Conservation (phyloP, 2,888 invertebrate genomes). For the Timema cristinae region DNA sequence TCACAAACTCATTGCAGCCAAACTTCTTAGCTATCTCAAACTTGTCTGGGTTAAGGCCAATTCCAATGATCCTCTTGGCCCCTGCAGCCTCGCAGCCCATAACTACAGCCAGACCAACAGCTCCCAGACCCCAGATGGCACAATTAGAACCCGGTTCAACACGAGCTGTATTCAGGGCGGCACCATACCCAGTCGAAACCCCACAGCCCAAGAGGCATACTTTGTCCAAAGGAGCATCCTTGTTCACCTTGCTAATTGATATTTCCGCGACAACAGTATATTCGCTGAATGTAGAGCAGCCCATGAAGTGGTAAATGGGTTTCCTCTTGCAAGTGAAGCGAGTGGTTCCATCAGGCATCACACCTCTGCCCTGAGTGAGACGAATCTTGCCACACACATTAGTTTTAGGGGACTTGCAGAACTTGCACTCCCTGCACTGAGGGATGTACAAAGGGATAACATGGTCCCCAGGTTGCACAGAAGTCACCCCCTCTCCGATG, state of each 20-base stretch:
- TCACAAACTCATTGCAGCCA: conserved; percentile 92
- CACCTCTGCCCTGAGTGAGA: conserved; percentile 76
- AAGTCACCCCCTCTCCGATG: conserved; percentile 86
- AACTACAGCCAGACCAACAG: conserved; percentile 86
- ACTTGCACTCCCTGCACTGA: conserved; percentile 95
- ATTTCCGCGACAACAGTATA: conserved; percentile 94
- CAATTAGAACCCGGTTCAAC: conserved; percentile 83
- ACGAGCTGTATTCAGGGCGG: conserved; percentile 87
- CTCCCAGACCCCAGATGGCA: conserved; percentile 91
- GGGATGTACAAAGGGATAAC: conserved; percentile 97
- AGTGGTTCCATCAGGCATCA: conserved; percentile 88
- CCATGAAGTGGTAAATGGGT: conserved; percentile 87
- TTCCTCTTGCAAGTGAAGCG: conserved; percentile 81
- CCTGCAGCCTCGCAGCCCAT: conserved; percentile 83
- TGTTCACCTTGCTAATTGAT: conserved; percentile 85
- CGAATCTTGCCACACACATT: conserved; percentile 95
- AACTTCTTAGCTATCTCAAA: conserved; percentile 78
- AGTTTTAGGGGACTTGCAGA: conserved; percentile 91
- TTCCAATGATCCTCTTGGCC: conserved; percentile 80
- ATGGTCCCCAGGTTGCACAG: conserved; percentile 84
- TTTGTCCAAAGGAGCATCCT: conserved; percentile 79
- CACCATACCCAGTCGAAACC: conserved; percentile 92
- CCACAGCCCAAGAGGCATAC: conserved; percentile 91
- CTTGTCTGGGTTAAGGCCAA: conserved; percentile 81
- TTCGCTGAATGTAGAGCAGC: conserved; percentile 92